Percentiles rank a stretch among this genome's conserved stretches.
Conservation (phyloP, 2,113 vertebrate species). For the Cygnus atratus region DNA sequence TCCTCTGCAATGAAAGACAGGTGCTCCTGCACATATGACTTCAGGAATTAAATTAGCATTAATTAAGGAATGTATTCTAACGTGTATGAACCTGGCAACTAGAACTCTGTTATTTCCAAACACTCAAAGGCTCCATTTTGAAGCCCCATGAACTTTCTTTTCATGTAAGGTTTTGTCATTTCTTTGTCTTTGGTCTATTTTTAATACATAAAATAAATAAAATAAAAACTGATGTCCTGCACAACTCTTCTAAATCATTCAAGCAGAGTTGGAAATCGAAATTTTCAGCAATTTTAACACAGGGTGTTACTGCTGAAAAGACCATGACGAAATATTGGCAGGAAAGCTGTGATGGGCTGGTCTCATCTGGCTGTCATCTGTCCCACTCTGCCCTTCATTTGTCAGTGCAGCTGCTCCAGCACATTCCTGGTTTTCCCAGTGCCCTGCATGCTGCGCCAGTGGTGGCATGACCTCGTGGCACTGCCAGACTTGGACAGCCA, state of each 20-base stretch:
- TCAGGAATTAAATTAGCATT: not conserved
- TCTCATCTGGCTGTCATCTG: not conserved
- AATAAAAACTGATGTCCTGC: not conserved
- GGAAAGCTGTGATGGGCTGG: not conserved
- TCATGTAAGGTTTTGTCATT: not conserved
- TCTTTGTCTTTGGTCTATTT: not conserved
- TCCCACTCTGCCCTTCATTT: not conserved
- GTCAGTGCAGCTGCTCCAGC: conserved; percentile 22
- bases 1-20: not conserved
- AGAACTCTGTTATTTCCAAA: not conserved
- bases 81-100: not conserved
- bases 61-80: not conserved
- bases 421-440: not conserved
- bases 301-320: not conserved
- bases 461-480: not conserved
- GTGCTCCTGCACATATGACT: not conserved
- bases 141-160: not conserved
- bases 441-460: not conserved
- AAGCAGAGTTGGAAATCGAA: not conserved
- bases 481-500: not conserved
- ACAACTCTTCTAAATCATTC: not conserved
- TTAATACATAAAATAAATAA: not conserved
- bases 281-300: not conserved
- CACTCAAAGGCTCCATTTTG: not conserved
- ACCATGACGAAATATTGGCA: not conserved